Evolutionary conservation across 1,140 invertebrate species (phyloP), one percentile per base, ranked within the genome.

Genomic region (Brachionus rotundiformis): DNA sequence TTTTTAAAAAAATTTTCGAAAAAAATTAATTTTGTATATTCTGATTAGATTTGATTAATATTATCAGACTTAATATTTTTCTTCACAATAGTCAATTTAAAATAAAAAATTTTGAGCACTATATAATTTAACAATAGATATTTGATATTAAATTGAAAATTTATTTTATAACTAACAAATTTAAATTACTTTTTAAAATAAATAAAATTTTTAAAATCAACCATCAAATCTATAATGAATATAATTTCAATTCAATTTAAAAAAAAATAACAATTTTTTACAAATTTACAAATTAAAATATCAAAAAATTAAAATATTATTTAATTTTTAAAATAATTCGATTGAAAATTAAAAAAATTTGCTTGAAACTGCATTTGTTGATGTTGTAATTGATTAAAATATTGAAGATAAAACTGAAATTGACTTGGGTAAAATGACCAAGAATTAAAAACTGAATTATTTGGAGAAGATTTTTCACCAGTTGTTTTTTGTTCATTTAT

Each of bases 341-440:
- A 7, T 47, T 73, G 68, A 44, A 44, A 73, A 73, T 44, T 73
- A 5, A 73, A 73, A 1, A 73, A 47, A 41, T 73, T 73, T 3
- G 68, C 8, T 41, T 73, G 68, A 44, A 44, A 44, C 44, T 73
- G 68, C 41, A 44, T 27, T 73, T 73, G 68, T 11, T 73, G 68
- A n/a, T 73, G 36, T 16, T 73, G 68, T 2, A 73, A 5, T 3
- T 73, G 68, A 73, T 73, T 44, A 25, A 73, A 73, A 73, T 73
- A 73, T 25, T 73, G 33, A 25, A 41, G 44, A 25, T 44, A 73
- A 73, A 73, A 73, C 44, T 73, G 68, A 47, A 73, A 44, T 73
- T 73, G 68, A 44, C 44, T 73, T 19, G 63, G 63, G 23, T 68
- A 68, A 8, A 19, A n/a, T 44, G 36, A 19, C 68, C 68, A 73